These are phyloP conservation scores for Calliopsis andreniformis DNA, from an alignment of 1,140 invertebrate genomes.

Conservation along the genomic window DNA sequence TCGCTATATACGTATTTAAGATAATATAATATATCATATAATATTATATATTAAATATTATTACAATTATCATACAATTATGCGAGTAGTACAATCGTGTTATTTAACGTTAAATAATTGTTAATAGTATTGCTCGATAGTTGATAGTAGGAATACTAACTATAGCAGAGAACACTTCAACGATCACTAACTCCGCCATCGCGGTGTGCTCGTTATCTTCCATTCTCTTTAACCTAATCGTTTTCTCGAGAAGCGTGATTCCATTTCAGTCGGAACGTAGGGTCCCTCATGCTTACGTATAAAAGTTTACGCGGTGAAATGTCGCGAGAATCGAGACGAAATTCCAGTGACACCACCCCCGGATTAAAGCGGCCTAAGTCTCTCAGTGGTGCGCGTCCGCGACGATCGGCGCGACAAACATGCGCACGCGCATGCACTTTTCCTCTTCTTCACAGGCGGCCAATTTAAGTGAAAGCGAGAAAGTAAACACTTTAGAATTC, in stretches of 20 bases:
- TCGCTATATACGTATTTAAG: constrained; percentile 19
- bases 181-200: constrained; percentile 9
- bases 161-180: constrained; percentile 15
- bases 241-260: constrained; percentile 22
- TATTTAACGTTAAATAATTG: constrained; percentile 28
- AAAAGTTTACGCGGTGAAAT: constrained; percentile 11
- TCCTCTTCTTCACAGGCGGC: background rate
- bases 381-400: constrained; percentile 49
- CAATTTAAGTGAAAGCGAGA: no score
- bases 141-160: constrained; percentile 32
- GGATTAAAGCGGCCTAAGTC: constrained; percentile 65
- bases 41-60: constrained; percentile 54
- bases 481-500: no score
- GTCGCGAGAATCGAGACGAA: constrained; percentile 37
- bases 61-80: constrained; percentile 32
- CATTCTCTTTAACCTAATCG: background rate
- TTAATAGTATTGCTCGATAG: constrained; percentile 40
- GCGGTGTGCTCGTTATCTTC: no score
- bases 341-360: constrained; percentile 40
- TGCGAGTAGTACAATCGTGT: constrained; percentile 10
- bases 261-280: constrained; percentile 13
- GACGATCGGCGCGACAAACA: background rate
- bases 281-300: constrained; percentile 5
- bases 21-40: constrained; percentile 48
- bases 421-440: background rate